These are phyloP conservation scores for Leguminivora glycinivorella DNA, from an alignment of 1,140 invertebrate genomes.

Conservation along the genomic window DNA sequence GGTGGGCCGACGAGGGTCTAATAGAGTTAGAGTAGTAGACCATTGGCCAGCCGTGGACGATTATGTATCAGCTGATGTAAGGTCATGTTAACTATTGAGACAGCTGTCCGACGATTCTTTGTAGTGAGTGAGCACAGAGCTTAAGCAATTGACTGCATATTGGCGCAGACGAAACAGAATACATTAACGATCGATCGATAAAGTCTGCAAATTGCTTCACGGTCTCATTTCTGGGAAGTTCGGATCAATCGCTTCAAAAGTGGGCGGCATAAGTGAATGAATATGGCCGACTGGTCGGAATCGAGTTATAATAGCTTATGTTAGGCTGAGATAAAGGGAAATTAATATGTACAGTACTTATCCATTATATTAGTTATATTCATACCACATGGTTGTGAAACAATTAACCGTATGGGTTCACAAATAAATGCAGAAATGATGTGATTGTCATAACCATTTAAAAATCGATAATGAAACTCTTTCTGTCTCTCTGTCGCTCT, in stretches of 20 bases:
- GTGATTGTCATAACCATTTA: too few relatives aligned
- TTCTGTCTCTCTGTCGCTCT: too few relatives aligned
- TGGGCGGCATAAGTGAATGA: constrained; percentile 6
- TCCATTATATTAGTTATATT: too few relatives aligned
- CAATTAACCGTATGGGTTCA: too few relatives aligned
- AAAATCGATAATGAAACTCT: too few relatives aligned
- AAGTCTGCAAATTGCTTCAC: constrained; percentile 29
- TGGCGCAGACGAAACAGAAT: constrained; percentile 10
- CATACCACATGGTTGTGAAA: too few relatives aligned
- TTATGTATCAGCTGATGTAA: too few relatives aligned
- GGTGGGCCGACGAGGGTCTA: too few relatives aligned
- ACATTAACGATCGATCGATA: constrained; percentile 25
- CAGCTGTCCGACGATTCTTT: not conserved
- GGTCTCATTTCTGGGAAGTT: constrained; percentile 32
- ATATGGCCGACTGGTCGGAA: constrained; percentile 35
- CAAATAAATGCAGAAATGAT: too few relatives aligned
- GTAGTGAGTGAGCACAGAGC: not conserved
- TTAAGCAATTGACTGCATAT: constrained; percentile 23
- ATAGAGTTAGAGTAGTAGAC: too few relatives aligned
- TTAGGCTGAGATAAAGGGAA: not conserved
- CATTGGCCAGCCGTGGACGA: too few relatives aligned
- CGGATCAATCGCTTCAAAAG: constrained; percentile 7
- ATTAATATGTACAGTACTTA: too few relatives aligned
- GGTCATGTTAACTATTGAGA: not conserved
- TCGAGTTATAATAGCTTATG: not conserved